These are phyloP conservation scores for Lissocephala sabroskyi DNA, from an alignment of 2,888 invertebrate species.

Conservation along the genomic window DNA sequence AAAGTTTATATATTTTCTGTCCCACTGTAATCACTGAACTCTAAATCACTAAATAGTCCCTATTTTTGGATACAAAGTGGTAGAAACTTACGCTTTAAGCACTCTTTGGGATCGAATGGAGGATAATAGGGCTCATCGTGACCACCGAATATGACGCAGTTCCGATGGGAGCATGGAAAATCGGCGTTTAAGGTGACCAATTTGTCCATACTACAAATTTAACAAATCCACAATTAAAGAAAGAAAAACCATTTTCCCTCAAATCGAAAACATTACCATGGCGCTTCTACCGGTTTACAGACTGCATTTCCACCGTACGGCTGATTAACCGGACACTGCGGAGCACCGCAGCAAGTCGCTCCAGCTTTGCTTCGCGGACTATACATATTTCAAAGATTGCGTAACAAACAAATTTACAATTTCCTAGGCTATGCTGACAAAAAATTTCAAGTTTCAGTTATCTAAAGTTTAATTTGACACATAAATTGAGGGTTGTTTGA, in stretches of 20 bases:
- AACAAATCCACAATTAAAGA: background rate
- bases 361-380: no score
- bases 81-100: conserved; percentile 9
- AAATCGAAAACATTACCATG: background rate
- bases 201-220: background rate
- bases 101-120: conserved; percentile 34
- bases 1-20: background rate
- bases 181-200: background rate
- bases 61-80: no score
- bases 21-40: background rate
- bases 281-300: background rate
- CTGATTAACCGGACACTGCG: background rate
- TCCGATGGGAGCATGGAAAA: conserved; percentile 35
- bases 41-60: no score
- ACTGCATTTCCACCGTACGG: background rate
- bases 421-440: no score
- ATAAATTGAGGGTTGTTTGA: no score
- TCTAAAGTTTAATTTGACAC: no score
- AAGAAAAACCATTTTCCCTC: background rate
- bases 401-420: no score
- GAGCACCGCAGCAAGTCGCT: background rate
- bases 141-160: conserved; percentile 40
- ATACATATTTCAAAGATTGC: no score
- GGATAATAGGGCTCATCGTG: conserved; percentile 40
- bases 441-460: no score